Evolutionary conservation across 1,140 invertebrate genomes (phyloP), one percentile per base, ranked within the genome.

Genomic region (Drosophila elegans): DNA sequence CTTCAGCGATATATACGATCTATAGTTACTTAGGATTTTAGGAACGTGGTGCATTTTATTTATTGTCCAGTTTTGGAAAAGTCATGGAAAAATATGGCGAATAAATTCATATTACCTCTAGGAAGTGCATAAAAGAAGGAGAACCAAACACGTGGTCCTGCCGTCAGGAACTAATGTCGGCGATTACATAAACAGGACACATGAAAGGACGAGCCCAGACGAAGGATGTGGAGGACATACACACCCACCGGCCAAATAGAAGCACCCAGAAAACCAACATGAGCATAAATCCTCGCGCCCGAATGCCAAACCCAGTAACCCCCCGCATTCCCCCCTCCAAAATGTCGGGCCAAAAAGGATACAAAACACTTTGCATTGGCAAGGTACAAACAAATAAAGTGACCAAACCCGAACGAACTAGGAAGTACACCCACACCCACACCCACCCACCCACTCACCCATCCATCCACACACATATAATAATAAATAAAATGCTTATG

Each of bases 131-230:
- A 57, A 51, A 42, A 51, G 39, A 27, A 49, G 69, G 67, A 66
- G 60, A 71, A 64, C 53, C 48, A 45, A 69, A 57, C 62, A 66
- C 59, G 66, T 67, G 64, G 42, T 7, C 36, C 42, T 48, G 44
- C 45, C 57, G 77, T 77, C 69, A 56, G 62, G 66, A 88, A 88
- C 83, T 88, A 88, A 88, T 88, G 83, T 88, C 76, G 83, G 83
- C 79, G 83, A 88, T 88, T 88, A 88, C 84, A 88, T 88, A 88
- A 86, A 88, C 83, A 89, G 75, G 83, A 83, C 83, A 88, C 83
- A 86, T 73, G 84, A 88, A 86, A 79, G 82, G 83, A 83, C 83
- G 71, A 76, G 46, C 78, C 55, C 48, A 52, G 71, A 39, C 52
- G 63, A 52, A 3, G 54, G 45, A 27, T 36, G 62, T 32, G 27